Evolutionary conservation across 2,888 invertebrate genomes (phyloP), one percentile per base, ranked within the genome.

Genomic region (Itoplectis maculator): DNA sequence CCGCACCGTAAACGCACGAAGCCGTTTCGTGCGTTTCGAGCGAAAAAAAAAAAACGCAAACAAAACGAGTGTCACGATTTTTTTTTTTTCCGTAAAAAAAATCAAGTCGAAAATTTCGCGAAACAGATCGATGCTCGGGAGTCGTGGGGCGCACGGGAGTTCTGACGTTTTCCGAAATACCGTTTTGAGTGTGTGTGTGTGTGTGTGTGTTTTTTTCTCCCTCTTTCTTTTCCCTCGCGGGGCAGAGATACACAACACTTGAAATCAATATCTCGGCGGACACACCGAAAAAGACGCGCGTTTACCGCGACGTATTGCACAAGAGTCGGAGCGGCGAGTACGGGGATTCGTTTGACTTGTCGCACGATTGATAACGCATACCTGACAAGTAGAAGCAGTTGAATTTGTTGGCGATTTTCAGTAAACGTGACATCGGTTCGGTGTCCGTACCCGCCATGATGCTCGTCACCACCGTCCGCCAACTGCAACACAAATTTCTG

Each of bases 351-450:
- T 59, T 56, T 35, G 29, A 63, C 49, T 51, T 42, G 70, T 74
- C 8, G 63, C n/a, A 56, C 56, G 18, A 11, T 29, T 45, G 6
- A 47, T 73, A 49, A 68, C 70, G 29, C 93, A 94, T 93, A 97
- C 97, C 97, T 95, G 96, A 95, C 94, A 97, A 93, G 93, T 97
- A 97, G 93, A 97, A 97, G 94, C 96, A 96, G 94, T 97, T 97
- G 94, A 97, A 97, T 94, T 96, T 97, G 92, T 96, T 95, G 82
- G 97, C 97, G 93, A 97, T 95, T 94, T 96, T 96, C 91, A 97
- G 94, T 90, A 97, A 94, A 91, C 95, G 94, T 92, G 96, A 95
- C 94, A 95, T 95, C 89, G 93, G 93, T 89, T 92, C 91, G 86
- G 88, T 89, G 88, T 92, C 93, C 88, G 89, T 91, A 89, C 90